These are phyloP conservation scores for Crotalus horridus DNA, from an alignment of 2,113 vertebrate genomes.

Conservation along the genomic window DNA sequence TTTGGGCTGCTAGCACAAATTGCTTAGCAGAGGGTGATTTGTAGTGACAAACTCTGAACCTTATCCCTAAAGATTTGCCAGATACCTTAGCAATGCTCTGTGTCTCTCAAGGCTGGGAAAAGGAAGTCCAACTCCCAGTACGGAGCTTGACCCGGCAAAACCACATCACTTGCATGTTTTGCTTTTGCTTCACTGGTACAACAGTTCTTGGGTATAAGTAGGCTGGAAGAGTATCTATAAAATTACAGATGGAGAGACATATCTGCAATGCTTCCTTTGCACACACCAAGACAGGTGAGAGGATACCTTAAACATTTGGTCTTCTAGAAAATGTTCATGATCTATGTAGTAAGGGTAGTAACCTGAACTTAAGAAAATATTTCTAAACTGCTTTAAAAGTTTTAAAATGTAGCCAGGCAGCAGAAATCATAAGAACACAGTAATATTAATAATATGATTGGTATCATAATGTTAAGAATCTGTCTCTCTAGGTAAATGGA, in stretches of 20 bases:
- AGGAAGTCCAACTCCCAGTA: conserved; percentile 56
- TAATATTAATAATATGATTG: not conserved
- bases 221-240: fast-evolving
- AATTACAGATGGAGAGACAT: not conserved
- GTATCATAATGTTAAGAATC: not conserved
- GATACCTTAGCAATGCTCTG: conserved; percentile 66
- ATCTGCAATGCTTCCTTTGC: not conserved
- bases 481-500: not conserved
- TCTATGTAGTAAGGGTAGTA: not conserved
- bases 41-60: conserved; percentile 69
- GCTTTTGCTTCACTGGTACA: not conserved
- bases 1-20: conserved; percentile 65
- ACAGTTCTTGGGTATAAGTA: conserved; percentile 13
- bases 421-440: not conserved
- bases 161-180: conserved; percentile 48
- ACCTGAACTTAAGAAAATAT: not conserved
- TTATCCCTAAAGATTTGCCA: conserved; percentile 68
- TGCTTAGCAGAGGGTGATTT: conserved; percentile 71
- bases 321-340: not conserved
- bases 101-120: conserved; percentile 49
- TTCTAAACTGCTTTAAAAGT: not conserved
- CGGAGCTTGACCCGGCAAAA: conserved; percentile 54
- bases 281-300: conserved; percentile 3
- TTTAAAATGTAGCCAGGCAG: not conserved
- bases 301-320: not conserved